Evolutionary conservation across 2,888 invertebrate genomes (phyloP).

Genomic region (Chaetogeoica ovagalla): DNA sequence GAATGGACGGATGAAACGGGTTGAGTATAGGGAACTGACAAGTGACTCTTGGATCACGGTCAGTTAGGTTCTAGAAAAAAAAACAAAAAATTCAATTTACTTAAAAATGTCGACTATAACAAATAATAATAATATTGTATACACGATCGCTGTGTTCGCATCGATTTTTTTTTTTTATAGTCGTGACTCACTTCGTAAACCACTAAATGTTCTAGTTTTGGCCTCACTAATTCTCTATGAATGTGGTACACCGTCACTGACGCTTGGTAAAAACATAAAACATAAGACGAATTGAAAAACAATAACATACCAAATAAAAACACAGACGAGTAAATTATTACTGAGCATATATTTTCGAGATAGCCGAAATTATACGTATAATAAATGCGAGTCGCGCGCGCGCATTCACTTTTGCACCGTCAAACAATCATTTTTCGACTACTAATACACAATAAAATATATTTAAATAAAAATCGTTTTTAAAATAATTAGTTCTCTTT

Average conservation of each 20-base stretch:
- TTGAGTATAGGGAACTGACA: conserved; percentile 56
- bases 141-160: too few relatives aligned
- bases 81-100: neutral
- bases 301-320: neutral
- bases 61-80: conserved; percentile 34
- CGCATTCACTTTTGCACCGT: too few relatives aligned
- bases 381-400: too few relatives aligned
- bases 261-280: conserved; percentile 48
- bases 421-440: too few relatives aligned
- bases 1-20: conserved; percentile 55
- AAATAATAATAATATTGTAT: neutral
- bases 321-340: neutral
- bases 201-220: conserved; percentile 55
- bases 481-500: too few relatives aligned
- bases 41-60: conserved; percentile 54
- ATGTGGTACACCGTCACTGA: conserved; percentile 55
- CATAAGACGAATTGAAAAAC: neutral
- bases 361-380: too few relatives aligned
- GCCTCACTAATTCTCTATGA: conserved; percentile 54
- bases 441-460: too few relatives aligned
- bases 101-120: neutral
- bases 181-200: conserved; percentile 54
- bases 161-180: neutral
- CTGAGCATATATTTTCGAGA: neutral
- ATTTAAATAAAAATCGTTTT: too few relatives aligned